Evolutionary conservation across 30 jellyfish, hydroid and myxozoan species (phyloP), one percentile per base, ranked within the genome.

Genomic region (Kudoa iwatai): DNA sequence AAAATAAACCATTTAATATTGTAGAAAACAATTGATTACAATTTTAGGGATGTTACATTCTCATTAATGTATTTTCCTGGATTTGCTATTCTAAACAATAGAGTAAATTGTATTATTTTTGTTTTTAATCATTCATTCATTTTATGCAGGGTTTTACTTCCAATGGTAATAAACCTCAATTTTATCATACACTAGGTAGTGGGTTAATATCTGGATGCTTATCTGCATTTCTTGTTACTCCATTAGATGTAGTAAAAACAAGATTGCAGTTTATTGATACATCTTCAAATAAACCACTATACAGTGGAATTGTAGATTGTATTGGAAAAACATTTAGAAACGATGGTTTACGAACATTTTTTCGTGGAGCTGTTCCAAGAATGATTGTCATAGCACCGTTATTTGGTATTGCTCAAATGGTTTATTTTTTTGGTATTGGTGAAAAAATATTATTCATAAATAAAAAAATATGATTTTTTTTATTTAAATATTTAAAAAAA

Each of bases 321-420:
- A 84, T 82, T 21, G 58, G 20, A 12, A 57, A 53, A 20, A 42
- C 58, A 1, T 67, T 45, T 51, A 49, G 34, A 39, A 60, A 67
- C 17, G 90, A 67, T 43, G 90, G 90, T 24, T 21, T 67, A 13
- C n/a, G 82, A 0, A 84, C 90, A 2, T 67, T 67, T 45, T 67
- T 51, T 50, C 58, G 58, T 33, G 90, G 90, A 3, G 90, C 90
- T 3, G 59, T 67, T 4, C 84, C 90, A 0, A 50, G 90, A 2
- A 58, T 58, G 82, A 47, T 67, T 22, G 90, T 58, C 2, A 67
- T 67, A 43, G 90, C 90, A 1, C 90, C 90, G 3, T 36, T 67
- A 32, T 67, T 67, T 39, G 90, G 90, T 9, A 67, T 67, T 13
- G 90, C 90, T 0, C 90, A 67, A 31, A 67, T 67, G 90, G 84